Evolutionary conservation across 2,797 vertebrate genomes (phyloP).

Genomic region (Apogon talboti): DNA sequence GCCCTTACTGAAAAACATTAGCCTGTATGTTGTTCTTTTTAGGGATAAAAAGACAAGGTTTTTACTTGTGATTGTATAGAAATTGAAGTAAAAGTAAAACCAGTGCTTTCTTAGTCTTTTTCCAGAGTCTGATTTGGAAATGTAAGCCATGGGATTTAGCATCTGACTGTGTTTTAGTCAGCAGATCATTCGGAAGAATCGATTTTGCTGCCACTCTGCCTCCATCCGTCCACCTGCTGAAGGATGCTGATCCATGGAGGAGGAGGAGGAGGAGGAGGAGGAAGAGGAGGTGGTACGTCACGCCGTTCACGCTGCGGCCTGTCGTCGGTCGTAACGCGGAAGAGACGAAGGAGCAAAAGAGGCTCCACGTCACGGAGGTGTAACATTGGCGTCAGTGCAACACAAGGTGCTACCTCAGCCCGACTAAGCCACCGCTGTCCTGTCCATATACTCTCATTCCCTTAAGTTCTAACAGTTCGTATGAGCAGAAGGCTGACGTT

Average conservation of each 20-base stretch:
- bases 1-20: no score
- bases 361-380: conserved; percentile 85
- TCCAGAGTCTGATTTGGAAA: no score
- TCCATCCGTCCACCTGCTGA: conserved; percentile 48
- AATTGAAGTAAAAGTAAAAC: no score
- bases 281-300: conserved; percentile 61
- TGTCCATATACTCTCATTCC: background rate
- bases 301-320: conserved; percentile 48
- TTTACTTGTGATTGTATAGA: no score
- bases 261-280: background rate
- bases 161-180: no score
- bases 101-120: no score
- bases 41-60: no score
- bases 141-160: no score
- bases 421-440: background rate
- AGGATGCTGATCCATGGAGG: conserved; percentile 37
- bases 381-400: conserved; percentile 67
- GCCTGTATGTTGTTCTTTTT: no score
- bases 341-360: conserved; percentile 70
- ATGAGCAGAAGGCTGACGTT: conserved; percentile 5
- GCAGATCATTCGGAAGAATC: no score
- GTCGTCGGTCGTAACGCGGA: conserved; percentile 77
- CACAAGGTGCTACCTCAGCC: conserved; percentile 59
- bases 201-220: no score
- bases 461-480: background rate